A percentile compares a stretch with the other conserved stretches of the same genome.
Conservation (phyloP, 2,113 vertebrate species). For the Phycodurus eques region DNA sequence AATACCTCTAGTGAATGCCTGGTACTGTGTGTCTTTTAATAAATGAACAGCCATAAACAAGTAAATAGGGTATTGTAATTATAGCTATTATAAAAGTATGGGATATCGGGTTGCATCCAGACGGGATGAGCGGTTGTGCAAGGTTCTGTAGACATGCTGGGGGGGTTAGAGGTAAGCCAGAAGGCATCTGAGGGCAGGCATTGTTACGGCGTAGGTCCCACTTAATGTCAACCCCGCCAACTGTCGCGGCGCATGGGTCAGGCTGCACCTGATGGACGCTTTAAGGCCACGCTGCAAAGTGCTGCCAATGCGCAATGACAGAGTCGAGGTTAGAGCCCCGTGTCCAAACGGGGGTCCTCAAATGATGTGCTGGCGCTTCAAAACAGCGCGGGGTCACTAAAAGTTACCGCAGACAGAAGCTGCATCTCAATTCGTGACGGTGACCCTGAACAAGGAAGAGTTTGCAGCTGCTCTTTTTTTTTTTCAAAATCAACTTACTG, state of each 20-base stretch:
- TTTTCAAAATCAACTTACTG: not conserved
- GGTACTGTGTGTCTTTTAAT: not conserved
- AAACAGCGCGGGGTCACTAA: conserved; percentile 11
- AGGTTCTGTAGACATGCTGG: conserved; percentile 24
- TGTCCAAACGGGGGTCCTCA: conserved; percentile 19
- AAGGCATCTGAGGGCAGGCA: conserved; percentile 30
- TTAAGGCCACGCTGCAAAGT: conserved; percentile 24
- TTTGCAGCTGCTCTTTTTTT: conserved; percentile 1
- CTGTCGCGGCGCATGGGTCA: conserved; percentile 54
- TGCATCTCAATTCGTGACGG: conserved; percentile 8
- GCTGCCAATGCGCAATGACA: conserved; percentile 22
- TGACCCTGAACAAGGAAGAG: conserved; percentile 7
- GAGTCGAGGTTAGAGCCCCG: conserved; percentile 32
- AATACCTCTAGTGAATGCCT: too few species aligned
- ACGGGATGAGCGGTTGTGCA: conserved; percentile 26
- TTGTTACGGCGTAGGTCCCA: conserved; percentile 45
- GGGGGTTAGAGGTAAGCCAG: conserved; percentile 36
- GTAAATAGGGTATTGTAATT: not conserved
- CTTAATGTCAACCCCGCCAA: conserved; percentile 57
- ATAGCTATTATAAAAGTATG: not conserved
- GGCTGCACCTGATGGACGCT: conserved; percentile 38
- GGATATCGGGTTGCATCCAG: not conserved
- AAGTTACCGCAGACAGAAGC: not conserved
- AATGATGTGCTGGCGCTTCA: conserved; percentile 22
- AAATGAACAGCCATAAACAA: not conserved